A percentile compares a stretch with the other conserved stretches of the same genome.
Evolutionary conservation across 2,113 vertebrate species (phyloP).

Genomic region (Amphilophus citrinellus): DNA sequence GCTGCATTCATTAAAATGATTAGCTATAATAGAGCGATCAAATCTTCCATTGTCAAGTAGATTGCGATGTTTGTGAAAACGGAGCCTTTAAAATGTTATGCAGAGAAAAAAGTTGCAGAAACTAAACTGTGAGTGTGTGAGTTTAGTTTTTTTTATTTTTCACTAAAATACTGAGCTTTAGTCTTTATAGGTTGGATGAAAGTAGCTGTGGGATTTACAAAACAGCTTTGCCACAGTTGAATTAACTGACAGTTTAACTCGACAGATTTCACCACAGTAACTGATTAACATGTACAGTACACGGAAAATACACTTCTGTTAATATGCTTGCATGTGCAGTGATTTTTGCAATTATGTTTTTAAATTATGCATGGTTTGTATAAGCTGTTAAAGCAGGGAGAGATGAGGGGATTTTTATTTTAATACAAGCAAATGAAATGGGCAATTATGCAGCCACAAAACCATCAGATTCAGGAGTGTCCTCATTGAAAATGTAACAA

Average conservation of each 20-base stretch:
- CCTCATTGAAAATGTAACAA: slow-evolving; percentile 31
- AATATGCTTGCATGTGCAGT: background rate
- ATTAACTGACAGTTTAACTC: background rate
- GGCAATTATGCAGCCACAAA: slow-evolving; percentile 33
- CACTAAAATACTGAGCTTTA: background rate
- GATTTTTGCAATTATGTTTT: slow-evolving; percentile 23
- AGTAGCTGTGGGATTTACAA: background rate
- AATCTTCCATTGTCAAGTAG: background rate
- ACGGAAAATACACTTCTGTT: slow-evolving; percentile 18
- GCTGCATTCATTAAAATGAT: background rate
- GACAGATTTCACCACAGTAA: background rate
- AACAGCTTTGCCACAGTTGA: background rate
- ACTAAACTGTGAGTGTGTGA: too few relatives aligned
- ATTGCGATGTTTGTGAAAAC: background rate
- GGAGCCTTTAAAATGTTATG: background rate
- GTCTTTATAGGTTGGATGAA: background rate
- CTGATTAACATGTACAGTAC: slow-evolving; percentile 13
- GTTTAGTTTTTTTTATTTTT: too few relatives aligned
- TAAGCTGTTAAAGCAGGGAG: background rate
- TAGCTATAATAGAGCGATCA: background rate
- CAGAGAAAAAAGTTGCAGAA: background rate
- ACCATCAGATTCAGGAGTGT: slow-evolving; percentile 32
- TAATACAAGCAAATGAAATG: slow-evolving; percentile 36
- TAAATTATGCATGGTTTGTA: slow-evolving; percentile 53
- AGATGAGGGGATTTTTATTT: slow-evolving; percentile 20